Base-by-base conservation (phyloP, 2,797 vertebrate species). In the Furcifer pardalis region DNA sequence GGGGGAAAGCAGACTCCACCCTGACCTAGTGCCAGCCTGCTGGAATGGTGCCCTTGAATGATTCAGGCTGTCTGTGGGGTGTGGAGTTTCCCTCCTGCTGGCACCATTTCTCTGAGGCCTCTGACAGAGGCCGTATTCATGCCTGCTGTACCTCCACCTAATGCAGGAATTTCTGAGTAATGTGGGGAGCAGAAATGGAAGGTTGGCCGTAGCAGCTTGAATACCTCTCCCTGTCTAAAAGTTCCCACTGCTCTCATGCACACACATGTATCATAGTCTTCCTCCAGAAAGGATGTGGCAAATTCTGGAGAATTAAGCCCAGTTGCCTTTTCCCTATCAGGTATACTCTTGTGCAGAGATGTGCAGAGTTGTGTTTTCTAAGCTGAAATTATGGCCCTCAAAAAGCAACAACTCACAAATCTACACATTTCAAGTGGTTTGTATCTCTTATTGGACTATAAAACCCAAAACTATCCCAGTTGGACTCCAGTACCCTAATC, bases 121-220 rank as follows among this genome's bases (percentile, higher is more conserved):
- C 92, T 86, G 87, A 94, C 92, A 94, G 94, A 93, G 85, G 90
- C 89, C 12, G 85, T 81, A 93, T 94, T 94, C 91, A 94, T 78
- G 91, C 56, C 32, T 13, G 27, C 66, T 40, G 13, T 90, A 91
- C 92, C 92, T 76, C 82, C 92, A 94, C 94, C 94, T 94, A 86
- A 86, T 86, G 91, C 90, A 91, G 92, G 92, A 93, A 94, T 94
- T 91, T 91, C 74, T 94, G 93, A 94, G 91, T 92, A 94, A 91
- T 84, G 5, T 59, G 68, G 40, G 12, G 71, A 10, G 40, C 30
- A 27, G 21, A 1, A n/a, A 6, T 17, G 35, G 52, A 30, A 7
- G 42, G 56, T 12, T 23, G 19, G 23, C 42, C 56, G 12, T 4
- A 56, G 32, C 35, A 19, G 71, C 62, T 23, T 85, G 71, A 85